Evolutionary conservation across 2,797 vertebrate genomes (phyloP).

Genomic region (Enoplosus armatus): DNA sequence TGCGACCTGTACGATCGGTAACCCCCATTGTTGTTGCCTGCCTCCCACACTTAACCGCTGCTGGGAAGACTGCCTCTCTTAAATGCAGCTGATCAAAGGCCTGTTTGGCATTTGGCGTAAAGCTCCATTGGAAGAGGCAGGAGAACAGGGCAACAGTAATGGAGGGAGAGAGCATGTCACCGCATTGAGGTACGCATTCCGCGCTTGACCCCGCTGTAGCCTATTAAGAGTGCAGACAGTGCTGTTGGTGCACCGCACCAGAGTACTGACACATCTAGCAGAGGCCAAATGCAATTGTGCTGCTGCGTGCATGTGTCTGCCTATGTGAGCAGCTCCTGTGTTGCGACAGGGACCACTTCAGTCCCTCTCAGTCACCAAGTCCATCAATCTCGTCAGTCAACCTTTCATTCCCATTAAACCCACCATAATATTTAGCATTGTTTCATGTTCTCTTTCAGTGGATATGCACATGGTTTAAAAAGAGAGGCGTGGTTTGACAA

Average conservation of each 20-base stretch:
- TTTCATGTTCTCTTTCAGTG: slow-evolving; percentile 1
- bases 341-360: slow-evolving; percentile 32
- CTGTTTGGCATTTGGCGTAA: slow-evolving; percentile 54
- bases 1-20: slow-evolving; percentile 66
- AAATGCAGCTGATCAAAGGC: slow-evolving; percentile 68
- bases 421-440: slow-evolving; percentile 1
- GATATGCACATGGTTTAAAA: background rate
- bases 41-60: slow-evolving; percentile 54
- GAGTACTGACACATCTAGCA: slow-evolving; percentile 38
- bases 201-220: slow-evolving; percentile 45
- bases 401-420: slow-evolving; percentile 27
- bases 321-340: slow-evolving; percentile 24
- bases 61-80: slow-evolving; percentile 44
- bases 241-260: slow-evolving; percentile 25
- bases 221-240: slow-evolving; percentile 54
- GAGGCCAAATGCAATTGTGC: slow-evolving; percentile 41
- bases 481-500: background rate
- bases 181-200: slow-evolving; percentile 44
- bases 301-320: slow-evolving; percentile 35
- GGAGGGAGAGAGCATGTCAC: slow-evolving; percentile 44
- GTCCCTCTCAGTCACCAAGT: slow-evolving; percentile 15
- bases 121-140: slow-evolving; percentile 62
- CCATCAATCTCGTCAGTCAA: slow-evolving; percentile 11
- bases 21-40: slow-evolving; percentile 55
- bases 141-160: slow-evolving; percentile 38